Evolutionary conservation across 2,797 vertebrate species (phyloP).

Genomic region (Rhynchonycteris naso): DNA sequence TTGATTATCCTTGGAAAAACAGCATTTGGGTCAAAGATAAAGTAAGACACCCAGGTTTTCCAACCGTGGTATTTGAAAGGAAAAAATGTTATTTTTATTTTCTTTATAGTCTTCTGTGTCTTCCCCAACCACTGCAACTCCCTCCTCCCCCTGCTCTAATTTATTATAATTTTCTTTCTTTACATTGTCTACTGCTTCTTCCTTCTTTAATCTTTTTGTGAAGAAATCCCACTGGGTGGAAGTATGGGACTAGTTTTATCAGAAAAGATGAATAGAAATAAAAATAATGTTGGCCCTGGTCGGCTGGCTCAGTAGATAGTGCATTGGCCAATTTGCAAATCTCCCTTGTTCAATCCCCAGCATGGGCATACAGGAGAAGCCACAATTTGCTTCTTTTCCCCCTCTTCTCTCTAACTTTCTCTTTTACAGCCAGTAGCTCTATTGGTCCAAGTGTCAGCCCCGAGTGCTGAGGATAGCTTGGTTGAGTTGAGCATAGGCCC

Average conservation of each 20-base stretch:
- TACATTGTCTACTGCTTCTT: not conserved
- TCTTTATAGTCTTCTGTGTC: not conserved
- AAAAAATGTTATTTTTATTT: not conserved
- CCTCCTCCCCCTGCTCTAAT: not conserved
- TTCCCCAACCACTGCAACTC: not conserved
- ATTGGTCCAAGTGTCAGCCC: too few relatives aligned
- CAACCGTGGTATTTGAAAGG: not conserved
- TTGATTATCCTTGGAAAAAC: not conserved
- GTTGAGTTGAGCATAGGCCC: too few relatives aligned
- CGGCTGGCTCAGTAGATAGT: too few relatives aligned
- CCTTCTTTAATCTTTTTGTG: conserved; percentile 7
- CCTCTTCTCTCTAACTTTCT: too few relatives aligned
- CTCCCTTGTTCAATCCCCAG: too few relatives aligned
- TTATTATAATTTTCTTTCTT: not conserved
- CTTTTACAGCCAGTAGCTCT: too few relatives aligned
- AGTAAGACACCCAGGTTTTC: not conserved
- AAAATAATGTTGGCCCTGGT: not conserved
- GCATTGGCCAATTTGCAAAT: too few relatives aligned
- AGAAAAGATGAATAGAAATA: conserved; percentile 27
- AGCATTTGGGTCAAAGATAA: not conserved
- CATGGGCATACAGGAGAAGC: too few relatives aligned
- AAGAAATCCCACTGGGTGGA: conserved; percentile 83
- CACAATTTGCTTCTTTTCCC: too few relatives aligned
- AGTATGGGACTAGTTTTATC: conserved; percentile 81
- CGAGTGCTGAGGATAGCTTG: too few relatives aligned